Base-by-base conservation (phyloP, 2,797 vertebrate genomes). In the Percopsis omiscomaycus region DNA sequence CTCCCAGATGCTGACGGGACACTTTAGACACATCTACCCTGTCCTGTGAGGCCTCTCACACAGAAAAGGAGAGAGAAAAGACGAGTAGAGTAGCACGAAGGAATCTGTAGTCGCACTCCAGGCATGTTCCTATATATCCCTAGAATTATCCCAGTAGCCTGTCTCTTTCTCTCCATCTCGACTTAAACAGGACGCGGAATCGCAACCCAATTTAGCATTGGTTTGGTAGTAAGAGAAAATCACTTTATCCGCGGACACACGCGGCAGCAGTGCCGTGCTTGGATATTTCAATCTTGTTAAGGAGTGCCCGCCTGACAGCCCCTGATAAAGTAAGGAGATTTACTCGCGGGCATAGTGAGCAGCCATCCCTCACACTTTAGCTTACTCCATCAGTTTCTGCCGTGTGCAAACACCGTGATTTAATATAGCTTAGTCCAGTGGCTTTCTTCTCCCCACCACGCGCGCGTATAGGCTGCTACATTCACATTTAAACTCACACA, bases 1-100 rank as follows among this genome's bases (percentile, higher is more conserved):
- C 75, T 80, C 74, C 86, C 62, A 73, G 77, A 79, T 82, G 80
- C 85, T 89, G 89, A 91, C 81, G 57, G 67, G 74, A 88, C 75
- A 83, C 67, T 86, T 83, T 71, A 55, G 69, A 59, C 46, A 62
- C 67, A 67, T 81, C 63, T 69, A 47, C 59, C 62, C 73, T 48
- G 5, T 27, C 55, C 22, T 48, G 57, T 29, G n/a, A 73, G 58
- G 61, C 61, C 69, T 64, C 68, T 59, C 16, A 48, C 5, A n/a
- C 60, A 61, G 46, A 68, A 66, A 68, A 71, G 5, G 5, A 37
- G 32, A 22, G 22, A 22, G 22, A 22, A 22, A 22, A 22, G 32
- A 37, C 32, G 32, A 37, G 32, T 37, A 37, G 22, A 22, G 22
- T 22, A 22, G 22, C 22, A 37, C 8, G 5, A 37, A 6, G 32